Conservation (phyloP, 2,113 vertebrate species). For the Sialia sialis region DNA sequence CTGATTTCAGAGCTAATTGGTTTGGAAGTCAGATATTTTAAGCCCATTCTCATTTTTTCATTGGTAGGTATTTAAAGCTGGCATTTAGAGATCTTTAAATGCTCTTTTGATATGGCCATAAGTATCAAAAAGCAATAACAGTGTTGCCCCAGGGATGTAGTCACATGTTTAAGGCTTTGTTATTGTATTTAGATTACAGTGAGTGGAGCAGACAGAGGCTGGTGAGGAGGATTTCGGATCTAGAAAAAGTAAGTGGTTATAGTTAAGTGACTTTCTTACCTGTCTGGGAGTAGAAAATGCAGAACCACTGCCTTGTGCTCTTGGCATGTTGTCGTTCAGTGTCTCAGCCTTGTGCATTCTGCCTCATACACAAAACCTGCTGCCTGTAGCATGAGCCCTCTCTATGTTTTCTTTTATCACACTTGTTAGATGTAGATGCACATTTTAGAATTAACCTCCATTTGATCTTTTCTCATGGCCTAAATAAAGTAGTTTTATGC, state of each 20-base stretch:
- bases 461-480: neutral
- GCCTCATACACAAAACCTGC: neutral
- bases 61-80: neutral
- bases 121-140: neutral
- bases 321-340: neutral
- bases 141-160: neutral
- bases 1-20: neutral
- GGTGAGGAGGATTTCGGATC: slow-evolving; percentile 77
- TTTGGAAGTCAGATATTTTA: neutral
- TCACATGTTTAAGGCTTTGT: neutral
- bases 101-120: neutral
- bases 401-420: neutral
- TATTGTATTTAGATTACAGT: slow-evolving; percentile 71
- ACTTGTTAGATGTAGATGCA: neutral
- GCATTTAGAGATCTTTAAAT: neutral
- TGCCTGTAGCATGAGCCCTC: neutral
- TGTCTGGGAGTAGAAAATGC: neutral
- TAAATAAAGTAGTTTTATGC: neutral
- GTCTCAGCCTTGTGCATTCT: neutral
- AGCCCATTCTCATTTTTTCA: neutral
- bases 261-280: neutral
- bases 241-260: slow-evolving; percentile 82
- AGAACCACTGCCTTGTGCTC: neutral
- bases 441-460: neutral
- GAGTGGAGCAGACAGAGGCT: slow-evolving; percentile 90